phyloP scores from a whole-genome alignment of 2,888 invertebrate genomes.

The Colostygia pectinataria region DNA sequence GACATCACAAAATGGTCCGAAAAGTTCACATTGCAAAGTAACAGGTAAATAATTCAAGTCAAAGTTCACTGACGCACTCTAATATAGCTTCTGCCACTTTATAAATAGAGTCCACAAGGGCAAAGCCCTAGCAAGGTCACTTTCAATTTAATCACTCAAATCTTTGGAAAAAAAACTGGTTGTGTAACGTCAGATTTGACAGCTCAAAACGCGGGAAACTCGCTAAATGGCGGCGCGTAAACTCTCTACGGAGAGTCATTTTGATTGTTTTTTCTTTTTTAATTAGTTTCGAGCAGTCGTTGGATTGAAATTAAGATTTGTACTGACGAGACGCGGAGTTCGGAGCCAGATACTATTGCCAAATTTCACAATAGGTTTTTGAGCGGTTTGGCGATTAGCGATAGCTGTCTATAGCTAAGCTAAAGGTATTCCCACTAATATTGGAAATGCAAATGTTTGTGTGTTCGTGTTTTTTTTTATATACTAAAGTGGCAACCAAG shows the following conservation, averaged over 20 bases:
- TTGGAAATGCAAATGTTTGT: too few species aligned
- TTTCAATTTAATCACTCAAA: constrained; percentile 32
- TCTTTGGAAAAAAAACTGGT: constrained; percentile 32
- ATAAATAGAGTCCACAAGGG: constrained; percentile 33
- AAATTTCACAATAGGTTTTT: constrained; percentile 68
- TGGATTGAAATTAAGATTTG: constrained; percentile 5
- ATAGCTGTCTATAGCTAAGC: background rate
- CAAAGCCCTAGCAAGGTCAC: constrained; percentile 34
- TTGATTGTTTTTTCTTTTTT: constrained; percentile 28
- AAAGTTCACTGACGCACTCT: constrained; percentile 33
- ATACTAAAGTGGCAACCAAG: too few species aligned
- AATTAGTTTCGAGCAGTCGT: constrained; percentile 21
- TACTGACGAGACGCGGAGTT: constrained; percentile 27
- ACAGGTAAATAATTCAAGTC: constrained; percentile 21
- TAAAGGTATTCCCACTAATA: too few species aligned
- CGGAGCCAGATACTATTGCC: constrained; percentile 62
- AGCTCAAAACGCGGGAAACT: constrained; percentile 40
- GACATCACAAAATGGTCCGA: constrained; percentile 43
- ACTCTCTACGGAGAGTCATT: constrained; percentile 62
- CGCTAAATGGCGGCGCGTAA: constrained; percentile 34
- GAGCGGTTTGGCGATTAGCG: constrained; percentile 26
- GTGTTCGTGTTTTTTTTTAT: too few species aligned
- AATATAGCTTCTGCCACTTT: constrained; percentile 25
- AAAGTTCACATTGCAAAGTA: constrained; percentile 45
- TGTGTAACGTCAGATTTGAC: constrained; percentile 40